phyloP scores from a whole-genome alignment of 2,797 vertebrate genomes.

The Nannoperca obscura region DNA sequence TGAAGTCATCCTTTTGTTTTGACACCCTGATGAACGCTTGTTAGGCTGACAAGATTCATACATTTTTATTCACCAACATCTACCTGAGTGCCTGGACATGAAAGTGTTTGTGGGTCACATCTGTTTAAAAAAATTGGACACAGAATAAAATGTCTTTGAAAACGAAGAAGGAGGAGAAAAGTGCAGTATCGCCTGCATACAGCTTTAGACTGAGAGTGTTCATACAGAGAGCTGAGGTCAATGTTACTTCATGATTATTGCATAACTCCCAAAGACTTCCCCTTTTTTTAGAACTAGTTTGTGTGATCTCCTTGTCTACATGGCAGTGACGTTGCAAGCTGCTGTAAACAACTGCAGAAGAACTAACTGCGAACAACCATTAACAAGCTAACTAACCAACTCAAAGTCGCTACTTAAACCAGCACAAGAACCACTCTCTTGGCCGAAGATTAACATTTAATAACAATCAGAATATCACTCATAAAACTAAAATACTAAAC shows the following conservation, averaged over 20 bases:
- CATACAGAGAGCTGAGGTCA: background rate
- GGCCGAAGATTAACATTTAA: background rate
- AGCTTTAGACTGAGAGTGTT: slow-evolving; percentile 8
- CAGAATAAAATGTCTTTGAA: background rate
- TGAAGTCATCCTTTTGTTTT: background rate
- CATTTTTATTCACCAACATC: background rate
- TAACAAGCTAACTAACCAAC: slow-evolving; percentile 24
- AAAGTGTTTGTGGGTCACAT: background rate
- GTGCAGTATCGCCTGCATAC: slow-evolving; percentile 40
- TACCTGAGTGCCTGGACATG: background rate
- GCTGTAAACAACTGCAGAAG: background rate
- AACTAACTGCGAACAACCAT: background rate
- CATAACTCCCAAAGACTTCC: background rate
- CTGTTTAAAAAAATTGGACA: background rate
- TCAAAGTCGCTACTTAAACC: background rate
- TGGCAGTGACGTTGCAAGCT: background rate
- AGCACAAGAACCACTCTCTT: background rate
- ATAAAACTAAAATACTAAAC: slow-evolving; percentile 8
- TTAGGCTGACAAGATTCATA: background rate
- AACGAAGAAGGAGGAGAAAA: background rate
- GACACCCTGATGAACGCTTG: background rate
- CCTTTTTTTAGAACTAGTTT: background rate
- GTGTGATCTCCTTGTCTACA: background rate
- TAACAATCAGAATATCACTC: background rate
- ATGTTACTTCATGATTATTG: background rate